Percentiles rank a stretch among this genome's conserved stretches.
Conservation (phyloP, 1,140 invertebrate species). For the Achatina immaculata region DNA sequence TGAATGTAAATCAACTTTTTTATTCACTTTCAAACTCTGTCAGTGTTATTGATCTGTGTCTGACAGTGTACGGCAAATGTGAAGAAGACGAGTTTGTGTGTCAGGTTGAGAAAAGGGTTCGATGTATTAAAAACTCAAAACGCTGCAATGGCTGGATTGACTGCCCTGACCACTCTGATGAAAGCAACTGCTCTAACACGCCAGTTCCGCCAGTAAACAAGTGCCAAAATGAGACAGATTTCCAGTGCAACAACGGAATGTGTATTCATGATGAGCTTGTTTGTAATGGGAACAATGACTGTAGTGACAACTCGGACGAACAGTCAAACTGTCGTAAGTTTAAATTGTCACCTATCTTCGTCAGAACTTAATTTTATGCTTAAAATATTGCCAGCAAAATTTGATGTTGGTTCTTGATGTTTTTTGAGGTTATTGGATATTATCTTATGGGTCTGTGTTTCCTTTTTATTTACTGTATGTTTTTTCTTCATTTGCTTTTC, state of each 20-base stretch:
- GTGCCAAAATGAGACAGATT: slow-evolving; percentile 45
- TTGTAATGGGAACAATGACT: slow-evolving; percentile 64
- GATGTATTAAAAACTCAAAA: slow-evolving; percentile 90
- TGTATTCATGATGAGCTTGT: slow-evolving; percentile 56
- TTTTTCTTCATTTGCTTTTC: no score
- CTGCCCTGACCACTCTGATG: slow-evolving; percentile 75
- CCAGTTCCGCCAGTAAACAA: neutral
- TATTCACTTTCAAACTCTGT: no score
- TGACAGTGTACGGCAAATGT: slow-evolving; percentile 81
- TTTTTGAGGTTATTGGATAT: no score
- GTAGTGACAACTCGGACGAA: slow-evolving; percentile 75
- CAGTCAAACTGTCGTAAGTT: slow-evolving; percentile 72
- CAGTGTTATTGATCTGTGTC: no score
- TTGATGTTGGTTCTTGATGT: no score
- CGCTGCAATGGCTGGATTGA: slow-evolving; percentile 87
- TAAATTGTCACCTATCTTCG: no score
- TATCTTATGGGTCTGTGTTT: no score
- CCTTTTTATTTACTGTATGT: no score
- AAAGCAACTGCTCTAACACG: slow-evolving; percentile 45
- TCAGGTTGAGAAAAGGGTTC: slow-evolving; percentile 80
- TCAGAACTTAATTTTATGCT: no score
- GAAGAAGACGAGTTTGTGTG: slow-evolving; percentile 87
- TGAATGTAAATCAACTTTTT: no score
- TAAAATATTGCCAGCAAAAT: no score
- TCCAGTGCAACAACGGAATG: slow-evolving; percentile 53